phyloP scores from a whole-genome alignment of 2,888 invertebrate genomes.

The Drosophila sordidapex region DNA sequence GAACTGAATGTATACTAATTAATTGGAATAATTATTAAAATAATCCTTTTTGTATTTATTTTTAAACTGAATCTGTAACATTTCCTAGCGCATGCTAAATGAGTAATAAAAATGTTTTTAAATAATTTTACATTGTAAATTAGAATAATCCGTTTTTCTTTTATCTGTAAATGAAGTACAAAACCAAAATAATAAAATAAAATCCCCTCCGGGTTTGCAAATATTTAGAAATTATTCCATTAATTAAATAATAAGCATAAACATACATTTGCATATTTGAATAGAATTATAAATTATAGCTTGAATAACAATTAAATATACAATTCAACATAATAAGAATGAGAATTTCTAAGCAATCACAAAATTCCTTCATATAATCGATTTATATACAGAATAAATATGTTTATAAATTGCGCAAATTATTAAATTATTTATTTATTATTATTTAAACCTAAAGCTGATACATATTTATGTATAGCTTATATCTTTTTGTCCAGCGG shows the following conservation, averaged over 20 bases:
- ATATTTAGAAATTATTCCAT: neutral
- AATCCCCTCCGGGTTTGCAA: neutral
- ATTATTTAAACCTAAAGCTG: no score
- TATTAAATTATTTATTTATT: neutral
- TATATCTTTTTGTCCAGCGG: neutral
- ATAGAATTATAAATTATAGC: no score
- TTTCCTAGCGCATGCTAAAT: neutral
- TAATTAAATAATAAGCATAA: neutral
- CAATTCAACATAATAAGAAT: no score
- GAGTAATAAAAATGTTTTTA: neutral
- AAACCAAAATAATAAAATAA: neutral
- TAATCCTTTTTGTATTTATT: neutral
- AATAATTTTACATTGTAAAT: neutral
- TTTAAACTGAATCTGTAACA: neutral
- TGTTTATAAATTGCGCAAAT: neutral
- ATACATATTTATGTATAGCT: neutral
- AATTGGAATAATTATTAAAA: neutral
- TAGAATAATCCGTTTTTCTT: fast-evolving
- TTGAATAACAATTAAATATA: no score
- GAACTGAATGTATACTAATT: neutral
- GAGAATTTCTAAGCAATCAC: neutral
- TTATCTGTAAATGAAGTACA: fast-evolving
- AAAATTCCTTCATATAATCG: neutral
- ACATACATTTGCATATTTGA: no score
- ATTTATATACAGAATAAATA: neutral